These are phyloP conservation scores for Emydocephalus ijimae DNA, from an alignment of 2,113 vertebrate genomes.

Conservation along the genomic window DNA sequence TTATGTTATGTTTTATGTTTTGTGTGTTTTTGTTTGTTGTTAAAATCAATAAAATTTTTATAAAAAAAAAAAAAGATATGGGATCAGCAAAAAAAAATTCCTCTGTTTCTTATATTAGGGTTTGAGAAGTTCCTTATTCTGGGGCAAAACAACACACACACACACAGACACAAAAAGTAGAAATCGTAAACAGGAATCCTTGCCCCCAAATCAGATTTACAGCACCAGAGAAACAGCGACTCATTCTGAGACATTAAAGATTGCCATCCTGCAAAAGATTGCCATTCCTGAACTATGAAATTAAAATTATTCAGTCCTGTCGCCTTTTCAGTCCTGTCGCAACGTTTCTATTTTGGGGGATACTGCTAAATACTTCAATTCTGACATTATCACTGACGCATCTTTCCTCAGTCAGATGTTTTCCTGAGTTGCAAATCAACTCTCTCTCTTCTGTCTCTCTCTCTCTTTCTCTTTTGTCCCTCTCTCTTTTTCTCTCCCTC, in stretches of 20 bases:
- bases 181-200: not conserved
- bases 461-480: too few species aligned
- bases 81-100: not conserved
- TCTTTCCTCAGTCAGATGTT: not conserved
- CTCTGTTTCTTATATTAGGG: not conserved
- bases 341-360: not conserved
- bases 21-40: too few species aligned
- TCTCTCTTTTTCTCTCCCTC: too few species aligned
- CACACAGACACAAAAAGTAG: not conserved
- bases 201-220: not conserved
- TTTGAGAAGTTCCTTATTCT: not conserved
- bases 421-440: not conserved
- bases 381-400: too few species aligned
- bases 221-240: not conserved
- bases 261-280: not conserved
- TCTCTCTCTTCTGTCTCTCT: too few species aligned
- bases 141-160: not conserved
- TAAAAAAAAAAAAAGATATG: too few species aligned
- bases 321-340: not conserved
- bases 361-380: not conserved
- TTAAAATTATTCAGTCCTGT: not conserved
- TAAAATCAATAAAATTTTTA: too few species aligned
- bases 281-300: not conserved
- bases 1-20: too few species aligned
- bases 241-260: not conserved